These are phyloP conservation scores for Chiloscyllium plagiosum DNA, from an alignment of 2,113 vertebrate genomes.

Conservation along the genomic window DNA sequence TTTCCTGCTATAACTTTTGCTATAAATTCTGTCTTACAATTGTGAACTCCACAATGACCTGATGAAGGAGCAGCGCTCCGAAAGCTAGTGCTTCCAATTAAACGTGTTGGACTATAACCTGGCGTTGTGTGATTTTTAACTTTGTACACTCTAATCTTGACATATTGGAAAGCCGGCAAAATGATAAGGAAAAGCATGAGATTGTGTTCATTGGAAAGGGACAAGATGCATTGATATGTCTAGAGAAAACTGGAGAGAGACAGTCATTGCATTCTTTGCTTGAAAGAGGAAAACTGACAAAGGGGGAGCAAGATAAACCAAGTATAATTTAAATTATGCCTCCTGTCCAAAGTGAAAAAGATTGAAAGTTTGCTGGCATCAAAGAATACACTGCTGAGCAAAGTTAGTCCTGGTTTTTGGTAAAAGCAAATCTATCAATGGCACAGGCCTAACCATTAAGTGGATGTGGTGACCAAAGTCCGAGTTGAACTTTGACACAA, in stretches of 20 bases:
- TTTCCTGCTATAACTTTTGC: too few species aligned
- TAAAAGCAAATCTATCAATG: too few species aligned
- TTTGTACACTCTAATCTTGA: too few species aligned
- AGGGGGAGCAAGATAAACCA: neutral
- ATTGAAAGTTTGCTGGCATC: neutral
- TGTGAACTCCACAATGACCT: too few species aligned
- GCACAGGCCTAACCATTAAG: neutral
- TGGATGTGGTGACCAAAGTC: neutral
- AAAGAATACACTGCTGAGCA: neutral
- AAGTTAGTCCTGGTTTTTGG: too few species aligned
- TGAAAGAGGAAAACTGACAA: neutral
- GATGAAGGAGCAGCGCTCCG: too few species aligned
- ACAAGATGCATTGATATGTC: neutral
- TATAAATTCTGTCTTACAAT: too few species aligned
- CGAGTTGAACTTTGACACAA: neutral
- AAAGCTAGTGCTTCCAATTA: too few species aligned
- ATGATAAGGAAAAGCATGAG: neutral
- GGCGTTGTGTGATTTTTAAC: too few species aligned
- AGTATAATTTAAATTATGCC: neutral
- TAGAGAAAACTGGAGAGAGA: neutral
- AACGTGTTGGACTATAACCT: too few species aligned
- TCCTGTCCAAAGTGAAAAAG: neutral
- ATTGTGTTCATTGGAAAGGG: neutral
- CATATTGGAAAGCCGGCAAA: neutral
- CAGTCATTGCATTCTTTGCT: neutral